These are phyloP conservation scores for Callyntrura sp. DNA, from an alignment of 2,888 invertebrate genomes.

Conservation along the genomic window DNA sequence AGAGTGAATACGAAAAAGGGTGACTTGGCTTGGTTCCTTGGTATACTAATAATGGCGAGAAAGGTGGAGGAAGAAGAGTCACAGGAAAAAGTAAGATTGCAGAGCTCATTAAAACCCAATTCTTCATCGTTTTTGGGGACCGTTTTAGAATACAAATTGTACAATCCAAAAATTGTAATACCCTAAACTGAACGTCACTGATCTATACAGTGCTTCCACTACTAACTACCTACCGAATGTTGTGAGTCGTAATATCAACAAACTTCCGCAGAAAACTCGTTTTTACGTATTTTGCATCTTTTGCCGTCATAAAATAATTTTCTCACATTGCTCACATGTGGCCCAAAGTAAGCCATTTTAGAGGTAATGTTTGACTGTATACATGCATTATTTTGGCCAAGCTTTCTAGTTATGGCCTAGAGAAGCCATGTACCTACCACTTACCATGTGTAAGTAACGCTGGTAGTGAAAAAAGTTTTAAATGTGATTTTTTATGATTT, in stretches of 20 bases:
- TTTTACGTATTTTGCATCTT: slow-evolving; percentile 13
- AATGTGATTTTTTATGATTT: too few relatives aligned
- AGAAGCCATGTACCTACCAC: too few relatives aligned
- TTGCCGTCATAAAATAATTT: not conserved
- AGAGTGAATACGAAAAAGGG: slow-evolving; percentile 7
- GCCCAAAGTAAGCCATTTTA: not conserved
- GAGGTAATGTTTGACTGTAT: too few relatives aligned
- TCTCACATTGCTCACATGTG: not conserved
- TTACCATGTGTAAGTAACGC: too few relatives aligned
- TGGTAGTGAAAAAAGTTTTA: too few relatives aligned
- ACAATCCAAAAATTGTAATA: not conserved
- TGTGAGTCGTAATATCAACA: not conserved
- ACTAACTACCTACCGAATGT: not conserved
- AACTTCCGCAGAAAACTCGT: not conserved
- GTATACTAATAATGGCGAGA: not conserved
- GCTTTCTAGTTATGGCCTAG: too few relatives aligned
- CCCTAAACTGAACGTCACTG: not conserved
- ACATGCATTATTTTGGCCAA: too few relatives aligned
- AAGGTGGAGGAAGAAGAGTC: not conserved
- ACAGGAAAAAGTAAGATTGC: slow-evolving; percentile 50
- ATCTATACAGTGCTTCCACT: not conserved
- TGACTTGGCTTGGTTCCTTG: not conserved
- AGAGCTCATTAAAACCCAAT: slow-evolving; percentile 68
- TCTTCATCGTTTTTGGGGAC: slow-evolving; percentile 54
- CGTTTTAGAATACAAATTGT: slow-evolving; percentile 57